These are phyloP conservation scores for Sarcophilus harrisii DNA, from an alignment of 2,797 vertebrate species.

Conservation along the genomic window DNA sequence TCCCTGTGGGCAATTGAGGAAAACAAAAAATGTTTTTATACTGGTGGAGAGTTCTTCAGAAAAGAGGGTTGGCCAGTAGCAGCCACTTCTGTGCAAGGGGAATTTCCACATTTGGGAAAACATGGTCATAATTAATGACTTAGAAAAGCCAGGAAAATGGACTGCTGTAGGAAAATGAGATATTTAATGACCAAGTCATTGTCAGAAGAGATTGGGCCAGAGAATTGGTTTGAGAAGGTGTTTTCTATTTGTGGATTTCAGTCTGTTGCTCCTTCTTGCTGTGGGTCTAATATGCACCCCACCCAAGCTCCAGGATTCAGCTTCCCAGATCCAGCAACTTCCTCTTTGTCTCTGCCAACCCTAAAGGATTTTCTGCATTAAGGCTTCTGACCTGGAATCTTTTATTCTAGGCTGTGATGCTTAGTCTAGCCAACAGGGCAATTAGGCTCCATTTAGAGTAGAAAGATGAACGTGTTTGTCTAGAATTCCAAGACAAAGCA, in stretches of 20 bases:
- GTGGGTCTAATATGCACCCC: not conserved
- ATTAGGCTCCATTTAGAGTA: slow-evolving; percentile 57
- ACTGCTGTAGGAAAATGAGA: slow-evolving; percentile 73
- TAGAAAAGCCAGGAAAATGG: slow-evolving; percentile 77
- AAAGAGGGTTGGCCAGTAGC: slow-evolving; percentile 75
- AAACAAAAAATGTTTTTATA: slow-evolving; percentile 86
- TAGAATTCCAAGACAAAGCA: slow-evolving; percentile 28
- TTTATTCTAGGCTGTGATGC: slow-evolving; percentile 57
- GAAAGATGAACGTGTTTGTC: slow-evolving; percentile 9
- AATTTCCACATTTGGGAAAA: slow-evolving; percentile 86
- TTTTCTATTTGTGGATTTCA: slow-evolving; percentile 62
- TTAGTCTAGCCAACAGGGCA: slow-evolving; percentile 34
- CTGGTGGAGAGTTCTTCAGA: slow-evolving; percentile 80
- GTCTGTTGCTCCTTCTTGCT: slow-evolving; percentile 30
- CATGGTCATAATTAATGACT: slow-evolving; percentile 78
- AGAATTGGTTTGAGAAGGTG: slow-evolving; percentile 67
- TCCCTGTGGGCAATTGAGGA: slow-evolving; percentile 81
- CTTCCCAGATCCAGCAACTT: not conserved
- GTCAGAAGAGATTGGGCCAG: slow-evolving; percentile 62
- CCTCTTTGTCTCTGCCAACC: slow-evolving; percentile 36
- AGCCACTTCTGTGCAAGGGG: slow-evolving; percentile 82
- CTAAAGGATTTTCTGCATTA: slow-evolving; percentile 37
- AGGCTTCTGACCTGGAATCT: slow-evolving; percentile 44
- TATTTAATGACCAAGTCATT: slow-evolving; percentile 71
- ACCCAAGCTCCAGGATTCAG: not conserved